phyloP scores from a whole-genome alignment of 2,113 vertebrate genomes.

The Okapia johnstoni region DNA sequence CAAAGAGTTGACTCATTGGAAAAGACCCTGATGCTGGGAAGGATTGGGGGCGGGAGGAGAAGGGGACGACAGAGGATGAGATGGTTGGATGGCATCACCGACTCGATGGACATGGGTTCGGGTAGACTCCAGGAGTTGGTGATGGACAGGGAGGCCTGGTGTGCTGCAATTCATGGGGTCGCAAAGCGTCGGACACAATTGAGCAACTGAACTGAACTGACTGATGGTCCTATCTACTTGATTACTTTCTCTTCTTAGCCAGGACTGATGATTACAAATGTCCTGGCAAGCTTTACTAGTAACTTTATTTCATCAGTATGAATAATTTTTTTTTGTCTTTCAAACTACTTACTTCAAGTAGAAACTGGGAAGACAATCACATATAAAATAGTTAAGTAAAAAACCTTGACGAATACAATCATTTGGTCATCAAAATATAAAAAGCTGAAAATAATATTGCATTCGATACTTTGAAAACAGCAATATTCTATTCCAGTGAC shows the following conservation, averaged over 20 bases:
- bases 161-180: too few species aligned
- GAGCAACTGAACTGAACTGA: too few species aligned
- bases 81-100: too few species aligned
- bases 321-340: not conserved
- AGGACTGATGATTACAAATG: not conserved
- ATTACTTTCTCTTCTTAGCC: not conserved
- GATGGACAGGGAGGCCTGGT: too few species aligned
- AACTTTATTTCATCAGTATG: constrained; percentile 14
- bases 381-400: not conserved
- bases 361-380: not conserved
- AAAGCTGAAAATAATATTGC: constrained; percentile 22
- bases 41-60: too few species aligned
- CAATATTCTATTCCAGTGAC: not conserved
- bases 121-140: too few species aligned
- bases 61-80: too few species aligned
- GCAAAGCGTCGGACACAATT: too few species aligned
- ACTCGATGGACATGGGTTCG: too few species aligned
- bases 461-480: not conserved
- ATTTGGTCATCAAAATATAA: not conserved
- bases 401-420: not conserved
- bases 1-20: too few species aligned
- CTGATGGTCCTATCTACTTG: not conserved
- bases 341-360: constrained; percentile 56
- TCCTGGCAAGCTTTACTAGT: not conserved
- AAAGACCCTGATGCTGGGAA: too few species aligned